Conservation (phyloP, 1,140 invertebrate species). For the Theocolax elegans region DNA sequence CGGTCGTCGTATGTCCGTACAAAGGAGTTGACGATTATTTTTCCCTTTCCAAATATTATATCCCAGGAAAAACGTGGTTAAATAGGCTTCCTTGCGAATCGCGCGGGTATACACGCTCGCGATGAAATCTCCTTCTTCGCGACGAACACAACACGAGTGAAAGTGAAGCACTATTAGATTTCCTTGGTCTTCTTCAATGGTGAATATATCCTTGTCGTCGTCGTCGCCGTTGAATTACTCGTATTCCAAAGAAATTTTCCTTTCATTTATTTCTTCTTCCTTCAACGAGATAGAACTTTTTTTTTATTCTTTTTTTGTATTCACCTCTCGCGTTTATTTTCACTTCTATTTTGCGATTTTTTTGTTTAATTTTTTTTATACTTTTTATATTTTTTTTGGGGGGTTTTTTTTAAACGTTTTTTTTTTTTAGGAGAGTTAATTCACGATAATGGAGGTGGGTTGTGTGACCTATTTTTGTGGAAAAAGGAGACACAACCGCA, state of each 20-base stretch:
- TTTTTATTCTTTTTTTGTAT: conserved; percentile 1
- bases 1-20: no score
- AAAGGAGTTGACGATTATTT: no score
- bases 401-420: conserved; percentile 72
- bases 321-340: conserved; percentile 55
- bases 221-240: neutral
- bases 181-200: neutral
- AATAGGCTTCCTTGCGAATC: no score
- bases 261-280: conserved; percentile 10
- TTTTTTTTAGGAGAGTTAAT: conserved; percentile 81
- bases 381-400: conserved; percentile 71
- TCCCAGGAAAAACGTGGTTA: no score
- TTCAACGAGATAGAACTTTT: neutral
- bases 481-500: conserved; percentile 71
- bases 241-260: no score
- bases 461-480: conserved; percentile 78
- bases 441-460: conserved; percentile 79
- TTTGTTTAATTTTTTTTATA: conserved; percentile 60
- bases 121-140: no score
- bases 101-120: no score
- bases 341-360: conserved; percentile 65
- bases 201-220: neutral
- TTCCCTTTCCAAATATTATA: no score
- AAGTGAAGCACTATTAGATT: no score
- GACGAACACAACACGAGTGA: no score